Base-by-base conservation (phyloP, 2,888 invertebrate species). In the Meghimatium bilineatum region DNA sequence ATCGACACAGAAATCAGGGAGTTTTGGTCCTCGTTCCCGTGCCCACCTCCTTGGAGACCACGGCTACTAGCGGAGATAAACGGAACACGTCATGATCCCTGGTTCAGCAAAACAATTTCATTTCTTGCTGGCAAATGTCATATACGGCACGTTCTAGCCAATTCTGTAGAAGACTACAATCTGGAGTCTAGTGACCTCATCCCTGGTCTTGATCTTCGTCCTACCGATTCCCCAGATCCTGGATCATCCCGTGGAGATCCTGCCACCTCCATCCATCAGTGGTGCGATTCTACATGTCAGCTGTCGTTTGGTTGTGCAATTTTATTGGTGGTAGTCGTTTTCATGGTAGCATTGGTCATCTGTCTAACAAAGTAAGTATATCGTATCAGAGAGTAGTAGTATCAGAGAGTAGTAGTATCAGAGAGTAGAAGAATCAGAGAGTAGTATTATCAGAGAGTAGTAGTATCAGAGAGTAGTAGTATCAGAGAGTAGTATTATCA, bases 11-110 rank as follows among this genome's bases (percentile, higher is more conserved):
- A 79, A 49, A 66, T 83, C 23, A 36, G 79, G n/a, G 72, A 78
- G 23, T 83, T 83, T 49, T 83, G 83, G 83, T 38, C 71, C 26
- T 38, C 72, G 32, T 83, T 83, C 44, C 83, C 83, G 3, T 83
- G 83, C 36, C 83, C 83, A 10, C 83, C 83, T 38, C 83, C 83
- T 2, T 83, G 83, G 83, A 34, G 63, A 10, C 83, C 83, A 6
- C 72, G 52, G 8, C 44, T 83, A 34, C 79, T 83, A 38, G 44
- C 34, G 34, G 83, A 83, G 79, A 79, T 83, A 52, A 83, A 83
- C 66, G 32, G 66, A 3, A 60, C 83, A 3, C 56, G 74, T 1
- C 72, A 79, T 60, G 78, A 74, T n/a, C 79, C 83, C 0, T n/a
- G 32, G 17, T 36, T 83, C 63, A 44, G 77, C 69, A 32, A 74